Base-by-base conservation (phyloP, 2,797 vertebrate species). In the Galagoides demidoff region DNA sequence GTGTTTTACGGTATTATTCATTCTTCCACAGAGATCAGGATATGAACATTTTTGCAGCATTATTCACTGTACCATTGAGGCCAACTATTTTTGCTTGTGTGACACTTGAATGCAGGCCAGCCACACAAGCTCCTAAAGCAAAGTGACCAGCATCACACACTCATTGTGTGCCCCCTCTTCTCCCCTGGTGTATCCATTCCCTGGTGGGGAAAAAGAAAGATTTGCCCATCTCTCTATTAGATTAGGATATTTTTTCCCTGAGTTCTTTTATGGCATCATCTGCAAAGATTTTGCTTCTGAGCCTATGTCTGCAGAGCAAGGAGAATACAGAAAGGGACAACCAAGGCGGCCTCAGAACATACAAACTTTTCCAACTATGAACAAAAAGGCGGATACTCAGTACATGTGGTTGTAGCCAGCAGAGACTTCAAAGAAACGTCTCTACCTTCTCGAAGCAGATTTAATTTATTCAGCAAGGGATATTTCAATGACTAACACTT, bases 311-410 rank as follows among this genome's bases (percentile, higher is more conserved):
- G 16, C 31, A 37, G 31, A 83, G 0, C 1, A 3, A 14, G 77
- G 17, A 1, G n/a, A 43, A 34, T 12, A 10, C 1, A 4, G 13
- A 4, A 1, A 23, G 31, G 0, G 11, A 43, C 1, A 14, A 5
- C 64, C 11, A 16, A 0, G 6, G 8, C 0, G n/a, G 34, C 14
- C 64, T 27, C 23, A 6, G 31, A 14, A 3, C 10, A 5, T 59
- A 8, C 1, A 3, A 55, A 6, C 13, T 64, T 64, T 43, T 9
- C 79, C 79, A 52, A 5, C 17, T 4, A 1, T 16, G 2, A 52
- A 55, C 25, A 25, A 3, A 17, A 5, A 39, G 39, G 25, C 7
- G 0, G 4, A 0, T 2, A 20, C 7, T 16, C 25, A 2, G 7
- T 0, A 0, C 55, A 7, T 37, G n/a, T 31, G 55, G 78, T 37